Evolutionary conservation across 1,140 invertebrate genomes (phyloP), one percentile per base, ranked within the genome.

Genomic region (Leptinotarsa texana): DNA sequence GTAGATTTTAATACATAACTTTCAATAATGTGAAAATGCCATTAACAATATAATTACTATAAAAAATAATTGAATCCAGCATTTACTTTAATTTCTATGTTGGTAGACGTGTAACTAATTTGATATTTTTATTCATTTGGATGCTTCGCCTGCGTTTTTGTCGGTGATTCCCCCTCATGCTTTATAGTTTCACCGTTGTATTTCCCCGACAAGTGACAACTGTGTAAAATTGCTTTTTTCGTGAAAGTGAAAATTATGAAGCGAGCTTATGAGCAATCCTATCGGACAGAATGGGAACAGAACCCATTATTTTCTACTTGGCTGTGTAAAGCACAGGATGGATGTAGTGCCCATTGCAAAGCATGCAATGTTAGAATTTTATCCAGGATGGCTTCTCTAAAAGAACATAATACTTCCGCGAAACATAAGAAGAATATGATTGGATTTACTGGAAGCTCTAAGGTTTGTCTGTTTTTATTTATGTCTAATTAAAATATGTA

Each of bases 281-380:
- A 70, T 70, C 49, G 47, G 11, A 33, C 21, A 24, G 51, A 70
- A 22, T 70, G 69, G 49, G 69, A 70, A 27, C 69, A 68, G 42
- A 47, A 70, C 47, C 69, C 42, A 18, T 24, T 24, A 57, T 70
- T 70, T 70, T 70, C 69, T n/a, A 22, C 47, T 17, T 70, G 69
- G 69, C 47, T 70, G 18, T 70, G 42, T 48, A 69, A 69, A 69
- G 21, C 13, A 42, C 24, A 69, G 24, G 67, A 69, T n/a, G 67
- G 67, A 48, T 24, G 27, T 24, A 42, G 65, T 62, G 17, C 49
- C 49, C 13, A 51, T 51, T 51, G 49, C 49, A 74, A 74, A 63
- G 68, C 51, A 22, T 70, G 49, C 73, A 61, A 74, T 97, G 18
- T 11, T 73, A 66, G 65, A 57, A 51, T 73, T 24, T 51, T 73